Evolutionary conservation across 2,888 invertebrate species (phyloP), one percentile per base, ranked within the genome.

Genomic region (Melanophora roralis): DNA sequence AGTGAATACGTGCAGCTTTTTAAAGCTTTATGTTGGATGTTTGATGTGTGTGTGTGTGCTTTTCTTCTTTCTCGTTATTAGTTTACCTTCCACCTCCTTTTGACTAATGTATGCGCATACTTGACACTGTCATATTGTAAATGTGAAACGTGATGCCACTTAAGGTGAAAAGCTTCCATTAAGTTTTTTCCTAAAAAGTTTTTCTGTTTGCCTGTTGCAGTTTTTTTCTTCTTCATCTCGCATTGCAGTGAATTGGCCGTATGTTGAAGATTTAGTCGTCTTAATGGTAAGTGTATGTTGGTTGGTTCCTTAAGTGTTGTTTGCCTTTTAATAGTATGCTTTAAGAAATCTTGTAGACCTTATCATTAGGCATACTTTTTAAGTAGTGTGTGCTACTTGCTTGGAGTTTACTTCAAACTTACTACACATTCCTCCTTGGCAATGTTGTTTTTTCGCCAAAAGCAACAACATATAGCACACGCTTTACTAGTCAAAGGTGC

Each of bases 111-210:
- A 69, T 68, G 80, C 80, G 80, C 82, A 82, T 77, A 78, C 80
- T 76, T 79, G 77, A 79, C 77, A 80, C 69, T 72, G 82, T 80
- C 80, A 77, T 75, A 75, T 78, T 80, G 75, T 82, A 80, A 82
- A 82, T 83, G 78, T 82, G 83, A 82, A 83, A 83, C 83, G 81
- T 82, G 82, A 82, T 83, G 82, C 82, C 82, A 82, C 82, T 82
- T 81, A 78, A 80, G 82, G 82, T 80, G 82, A 82, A 78, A 81
- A 76, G 78, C 78, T 77, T 78, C 65, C 60, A 71, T 79, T 74
- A 75, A 19, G 49, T 79, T 71, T 71, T 75, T 79, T 62, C 23
- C 57, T 6, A 40, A 19, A 53, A 62, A 27, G 36, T 36, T 62
- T 69, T 64, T 36, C 45, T 36, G 11, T 55, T 21, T 73, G 78